Base-by-base conservation (phyloP, 1,140 invertebrate species). In the Drosophila busckii region DNA sequence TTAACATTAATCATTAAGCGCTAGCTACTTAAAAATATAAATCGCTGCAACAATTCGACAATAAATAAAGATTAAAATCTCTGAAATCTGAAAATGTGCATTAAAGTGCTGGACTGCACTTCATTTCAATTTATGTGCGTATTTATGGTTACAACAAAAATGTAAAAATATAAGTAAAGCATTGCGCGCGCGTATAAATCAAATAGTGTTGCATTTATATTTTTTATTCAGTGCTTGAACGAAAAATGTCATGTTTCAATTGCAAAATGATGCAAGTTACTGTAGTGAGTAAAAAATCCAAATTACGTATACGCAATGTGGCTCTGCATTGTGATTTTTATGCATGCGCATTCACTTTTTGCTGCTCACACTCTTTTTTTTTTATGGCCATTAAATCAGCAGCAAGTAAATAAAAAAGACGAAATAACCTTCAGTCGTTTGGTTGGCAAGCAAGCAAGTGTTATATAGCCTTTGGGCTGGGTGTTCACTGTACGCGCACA, bases 21-120 rank as follows among this genome's bases (percentile, higher is more conserved):
- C 19, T 8, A 3, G 22, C 55, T 71, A 58, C 46, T 73, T 73
- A 73, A 65, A n/a, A n/a, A n/a, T n/a, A n/a, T 46, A 68, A 58
- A 76, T 49, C 59, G 64, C 53, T 25, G 10, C 34, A 28, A 34
- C 48, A 42, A 44, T 45, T 45, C 65, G 68, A 45, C 73, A 63
- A 78, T 78, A 78, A 78, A 78, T 78, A 78, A 78, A 78, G 73
- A 78, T 78, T 78, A 78, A 78, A 78, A 78, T 82, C 68, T 80
- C 68, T 73, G 75, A 52, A 78, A 73, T 66, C 73, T 62, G 70
- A 68, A 52, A 78, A 73, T 66, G 71, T 62, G 70, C 73, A 59
- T 67, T 64, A 78, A 78, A 78, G 63, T 78, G 44, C 73, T 58
- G 75, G n/a, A n/a, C n/a, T n/a, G 68, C 73, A 78, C 73, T 78